Evolutionary conservation across 2,113 vertebrate species (phyloP).

Genomic region (Crotalus helleri): DNA sequence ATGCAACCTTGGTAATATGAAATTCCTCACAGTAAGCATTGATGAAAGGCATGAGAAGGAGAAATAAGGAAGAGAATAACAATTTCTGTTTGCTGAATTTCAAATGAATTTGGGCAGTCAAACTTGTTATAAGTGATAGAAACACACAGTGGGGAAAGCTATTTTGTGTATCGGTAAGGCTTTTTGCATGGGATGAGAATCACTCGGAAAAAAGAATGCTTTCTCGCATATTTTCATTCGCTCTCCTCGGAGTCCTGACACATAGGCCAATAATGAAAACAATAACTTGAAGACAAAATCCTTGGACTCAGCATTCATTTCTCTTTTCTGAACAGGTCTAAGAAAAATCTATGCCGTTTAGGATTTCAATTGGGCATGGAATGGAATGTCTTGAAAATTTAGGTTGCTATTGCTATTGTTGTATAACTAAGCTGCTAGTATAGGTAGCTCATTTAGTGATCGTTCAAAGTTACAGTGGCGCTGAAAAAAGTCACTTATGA

Average conservation of each 20-base stretch:
- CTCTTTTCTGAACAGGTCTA: slow-evolving; percentile 50
- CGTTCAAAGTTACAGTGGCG: background rate
- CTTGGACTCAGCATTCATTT: slow-evolving; percentile 44
- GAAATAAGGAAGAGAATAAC: slow-evolving; percentile 12
- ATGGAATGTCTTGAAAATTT: background rate
- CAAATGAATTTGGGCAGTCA: slow-evolving; percentile 21
- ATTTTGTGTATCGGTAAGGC: slow-evolving; percentile 29
- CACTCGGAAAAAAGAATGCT: slow-evolving; percentile 39
- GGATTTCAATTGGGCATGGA: background rate
- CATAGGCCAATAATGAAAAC: slow-evolving; percentile 38
- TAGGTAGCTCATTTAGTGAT: background rate
- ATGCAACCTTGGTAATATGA: background rate
- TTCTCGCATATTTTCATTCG: slow-evolving; percentile 56
- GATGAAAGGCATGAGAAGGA: background rate
- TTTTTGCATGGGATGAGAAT: slow-evolving; percentile 41
- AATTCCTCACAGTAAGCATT: slow-evolving; percentile 16
- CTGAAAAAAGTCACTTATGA: background rate
- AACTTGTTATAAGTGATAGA: slow-evolving; percentile 33
- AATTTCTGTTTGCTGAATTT: slow-evolving; percentile 19
- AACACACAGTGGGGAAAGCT: slow-evolving; percentile 29
- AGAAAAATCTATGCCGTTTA: background rate
- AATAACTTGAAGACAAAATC: slow-evolving; percentile 53
- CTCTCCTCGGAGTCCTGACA: slow-evolving; percentile 34
- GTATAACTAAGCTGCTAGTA: background rate
- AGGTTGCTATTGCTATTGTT: background rate